Conservation (phyloP, 2,888 invertebrate genomes). For the Cephalotes varians region DNA sequence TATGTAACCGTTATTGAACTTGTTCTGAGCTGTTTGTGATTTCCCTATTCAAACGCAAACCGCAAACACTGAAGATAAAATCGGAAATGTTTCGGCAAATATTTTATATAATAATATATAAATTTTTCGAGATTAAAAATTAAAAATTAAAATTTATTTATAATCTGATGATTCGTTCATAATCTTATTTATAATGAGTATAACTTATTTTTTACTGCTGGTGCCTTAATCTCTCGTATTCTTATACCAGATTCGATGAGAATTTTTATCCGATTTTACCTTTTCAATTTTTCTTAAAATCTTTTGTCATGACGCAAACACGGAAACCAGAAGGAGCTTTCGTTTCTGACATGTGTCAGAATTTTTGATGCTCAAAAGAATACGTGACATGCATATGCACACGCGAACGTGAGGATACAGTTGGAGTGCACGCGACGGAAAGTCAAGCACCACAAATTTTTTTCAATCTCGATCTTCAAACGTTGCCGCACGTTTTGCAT, state of each 20-base stretch:
- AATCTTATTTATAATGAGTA: not conserved
- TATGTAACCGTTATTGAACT: not conserved
- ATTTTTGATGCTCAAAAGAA: constrained; percentile 38
- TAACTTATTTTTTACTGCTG: not conserved
- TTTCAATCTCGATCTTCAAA: constrained; percentile 23
- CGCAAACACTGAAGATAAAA: not conserved
- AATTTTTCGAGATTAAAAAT: not conserved
- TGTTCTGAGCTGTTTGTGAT: not conserved
- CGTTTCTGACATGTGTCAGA: not conserved
- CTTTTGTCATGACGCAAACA: not conserved
- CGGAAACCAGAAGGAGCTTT: not conserved
- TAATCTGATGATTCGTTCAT: not conserved
- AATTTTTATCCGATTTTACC: not conserved
- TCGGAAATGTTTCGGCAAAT: not conserved
- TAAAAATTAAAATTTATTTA: not conserved
- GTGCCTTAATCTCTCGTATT: not conserved
- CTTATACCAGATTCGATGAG: not conserved
- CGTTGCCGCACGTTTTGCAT: constrained; percentile 53
- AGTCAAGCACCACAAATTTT: constrained; percentile 40
- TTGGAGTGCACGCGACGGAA: constrained; percentile 20
- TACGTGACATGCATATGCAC: constrained; percentile 18
- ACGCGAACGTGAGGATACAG: constrained; percentile 1
- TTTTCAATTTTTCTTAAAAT: not conserved
- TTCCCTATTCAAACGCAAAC: not conserved
- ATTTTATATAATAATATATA: not conserved